These are phyloP conservation scores for Sarcophaga variegata DNA, from an alignment of 2,888 invertebrate genomes.

Conservation along the genomic window DNA sequence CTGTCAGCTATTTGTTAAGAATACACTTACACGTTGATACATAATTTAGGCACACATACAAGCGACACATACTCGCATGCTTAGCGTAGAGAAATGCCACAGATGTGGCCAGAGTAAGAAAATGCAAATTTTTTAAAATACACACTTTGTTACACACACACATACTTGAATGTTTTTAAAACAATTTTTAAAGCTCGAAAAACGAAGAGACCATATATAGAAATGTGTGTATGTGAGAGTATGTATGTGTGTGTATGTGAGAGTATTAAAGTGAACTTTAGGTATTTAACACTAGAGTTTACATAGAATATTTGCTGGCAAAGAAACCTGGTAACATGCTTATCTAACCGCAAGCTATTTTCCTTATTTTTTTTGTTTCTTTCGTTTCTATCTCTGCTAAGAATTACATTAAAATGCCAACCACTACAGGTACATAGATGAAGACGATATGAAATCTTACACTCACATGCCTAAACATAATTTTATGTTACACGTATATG, in stretches of 20 bases:
- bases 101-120: conserved; percentile 28
- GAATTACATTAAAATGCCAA: conserved; percentile 48
- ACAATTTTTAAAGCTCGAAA: conserved; percentile 17
- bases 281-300: conserved; percentile 54
- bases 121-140: conserved; percentile 49
- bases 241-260: neutral
- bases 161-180: neutral
- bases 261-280: conserved; percentile 5
- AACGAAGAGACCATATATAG: neutral
- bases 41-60: conserved; percentile 33
- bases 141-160: too few species aligned
- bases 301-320: conserved; percentile 13
- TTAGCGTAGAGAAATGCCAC: conserved; percentile 44
- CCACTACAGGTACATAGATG: neutral
- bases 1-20: conserved; percentile 34
- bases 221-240: neutral
- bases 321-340: conserved; percentile 40
- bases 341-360: conserved; percentile 59
- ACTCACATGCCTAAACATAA: neutral
- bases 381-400: neutral
- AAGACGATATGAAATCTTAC: neutral
- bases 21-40: neutral
- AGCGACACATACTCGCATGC: neutral
- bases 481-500: neutral
- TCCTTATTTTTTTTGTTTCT: neutral